Evolutionary conservation across 2,113 vertebrate genomes (phyloP), one percentile per base, ranked within the genome.

Genomic region (Cyprinodon brontotheroides): DNA sequence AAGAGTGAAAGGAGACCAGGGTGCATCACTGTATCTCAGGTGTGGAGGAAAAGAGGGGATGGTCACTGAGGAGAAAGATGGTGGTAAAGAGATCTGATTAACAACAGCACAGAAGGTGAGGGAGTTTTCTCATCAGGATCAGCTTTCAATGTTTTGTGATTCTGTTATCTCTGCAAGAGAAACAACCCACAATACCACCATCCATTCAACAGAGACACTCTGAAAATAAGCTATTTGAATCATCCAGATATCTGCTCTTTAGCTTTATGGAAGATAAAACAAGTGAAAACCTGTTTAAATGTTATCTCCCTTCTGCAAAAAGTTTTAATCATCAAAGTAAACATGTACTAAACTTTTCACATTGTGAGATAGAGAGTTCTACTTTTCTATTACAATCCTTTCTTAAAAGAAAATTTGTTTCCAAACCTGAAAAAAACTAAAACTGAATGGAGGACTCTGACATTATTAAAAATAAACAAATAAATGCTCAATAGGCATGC

Each of bases 91-190:
- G 72, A 89, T 89, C 88, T 77, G 83, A 88, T 88, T 77, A 87
- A 79, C 69, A 81, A 71, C 87, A 87, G 80, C 84, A 91, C 82
- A 80, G 47, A 73, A 67, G 70, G 73, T 43, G 64, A 74, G 81
- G 14, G 61, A 68, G 59, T 72, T 87, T 93, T 92, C 92, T 89
- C 92, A 92, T 91, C 81, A 65, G 74, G 86, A 80, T 93, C 86
- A 60, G 61, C 48, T 93, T 92, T 87, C 87, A 29, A 77, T 48
- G 65, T 69, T 80, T 65, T 38, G 41, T 38, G 61, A 13, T 59
- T 72, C 80, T 81, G 67, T 73, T 65, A 81, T 50, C 75, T 79
- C 72, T 60, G 57, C 48, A 15, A 48, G 10, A 40, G 48, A 62
- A 66, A 70, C 48, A 65, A 65, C 57, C 29, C 57, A 17, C 41